Base-by-base conservation (phyloP, 2,888 invertebrate genomes). In the Ennomos erosarius region DNA sequence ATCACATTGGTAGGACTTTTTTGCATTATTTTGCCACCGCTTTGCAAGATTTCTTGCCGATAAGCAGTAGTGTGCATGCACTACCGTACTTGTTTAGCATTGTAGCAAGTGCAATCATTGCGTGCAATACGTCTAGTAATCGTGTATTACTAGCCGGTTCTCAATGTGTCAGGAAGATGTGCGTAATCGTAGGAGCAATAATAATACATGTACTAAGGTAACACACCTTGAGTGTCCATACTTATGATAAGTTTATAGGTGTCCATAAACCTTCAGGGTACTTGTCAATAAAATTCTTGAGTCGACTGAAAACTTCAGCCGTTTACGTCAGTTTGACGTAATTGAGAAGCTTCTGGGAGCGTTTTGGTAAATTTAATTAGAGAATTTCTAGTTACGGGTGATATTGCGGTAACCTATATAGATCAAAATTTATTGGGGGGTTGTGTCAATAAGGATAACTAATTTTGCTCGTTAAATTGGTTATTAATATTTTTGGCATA, bases 271-370 rank as follows among this genome's bases (percentile, higher is more conserved):
- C 51, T 44, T 35, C 26, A 36, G 38, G 46, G 39, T 46, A 46
- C 55, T 53, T 64, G 66, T 70, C 68, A 71, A 75, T 71, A 72
- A 70, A 72, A 71, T 69, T 66, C 57, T 61, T 48, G 62, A 65
- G 62, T 64, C 58, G 70, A 64, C 67, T 64, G 65, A 63, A 68
- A 73, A 73, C 70, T 73, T 69, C 42, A 56, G 38, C 64, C 67
- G 67, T 69, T 69, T 69, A 65, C 68, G 68, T 65, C 62, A 61
- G 51, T 59, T 57, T 43, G 51, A 62, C 62, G 64, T 58, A 62
- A 63, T 60, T 64, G 67, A 67, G 64, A 65, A 63, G 59, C 59
- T 68, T 48, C 53, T 53, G 59, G 51, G 57, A 51, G 45, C 62
- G 55, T 63, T 56, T 68, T 66, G 59, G 55, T 65, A 55, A 62